Evolutionary conservation across 2,113 vertebrate genomes (phyloP).

Genomic region (Periophthalmus modestus): DNA sequence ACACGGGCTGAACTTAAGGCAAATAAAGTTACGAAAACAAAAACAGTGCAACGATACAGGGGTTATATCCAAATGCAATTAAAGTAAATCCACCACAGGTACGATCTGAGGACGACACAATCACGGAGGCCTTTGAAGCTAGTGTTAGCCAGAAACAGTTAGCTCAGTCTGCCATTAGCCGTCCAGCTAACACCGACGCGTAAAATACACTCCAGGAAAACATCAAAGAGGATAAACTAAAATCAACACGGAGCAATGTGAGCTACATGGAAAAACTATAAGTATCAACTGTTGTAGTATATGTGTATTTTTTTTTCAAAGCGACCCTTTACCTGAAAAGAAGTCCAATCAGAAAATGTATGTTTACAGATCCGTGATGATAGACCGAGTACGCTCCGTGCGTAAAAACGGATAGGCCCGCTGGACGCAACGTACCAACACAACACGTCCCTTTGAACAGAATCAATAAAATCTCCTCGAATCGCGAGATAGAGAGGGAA

Average conservation of each 20-base stretch:
- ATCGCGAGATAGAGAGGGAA: conserved; percentile 35
- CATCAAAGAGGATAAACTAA: conserved; percentile 15
- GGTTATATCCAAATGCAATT: not conserved
- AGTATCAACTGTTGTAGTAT: no score
- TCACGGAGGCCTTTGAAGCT: conserved; percentile 31
- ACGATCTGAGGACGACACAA: not conserved
- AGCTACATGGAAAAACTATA: fast-evolving
- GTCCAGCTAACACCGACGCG: conserved; percentile 51
- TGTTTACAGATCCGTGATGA: conserved; percentile 77
- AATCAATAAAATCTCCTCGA: conserved; percentile 59
- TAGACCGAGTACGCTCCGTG: conserved; percentile 70
- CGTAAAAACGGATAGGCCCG: conserved; percentile 72
- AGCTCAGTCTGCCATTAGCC: conserved; percentile 46
- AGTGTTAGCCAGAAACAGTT: conserved; percentile 39
- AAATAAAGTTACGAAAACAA: not conserved
- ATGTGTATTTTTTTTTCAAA: conserved; percentile 17
- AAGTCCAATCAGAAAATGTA: conserved; percentile 67
- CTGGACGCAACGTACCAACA: conserved; percentile 67
- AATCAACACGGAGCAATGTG: not conserved
- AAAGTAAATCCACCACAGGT: no score
- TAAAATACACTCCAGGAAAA: conserved; percentile 41
- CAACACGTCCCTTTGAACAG: conserved; percentile 61
- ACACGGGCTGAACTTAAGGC: not conserved
- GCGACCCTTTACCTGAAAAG: conserved; percentile 70
- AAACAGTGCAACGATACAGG: not conserved